A percentile compares a stretch with the other conserved stretches of the same genome.
These are phyloP conservation scores for Rhodophaea formosa DNA, from an alignment of 2,888 invertebrate species.

Conservation along the genomic window DNA sequence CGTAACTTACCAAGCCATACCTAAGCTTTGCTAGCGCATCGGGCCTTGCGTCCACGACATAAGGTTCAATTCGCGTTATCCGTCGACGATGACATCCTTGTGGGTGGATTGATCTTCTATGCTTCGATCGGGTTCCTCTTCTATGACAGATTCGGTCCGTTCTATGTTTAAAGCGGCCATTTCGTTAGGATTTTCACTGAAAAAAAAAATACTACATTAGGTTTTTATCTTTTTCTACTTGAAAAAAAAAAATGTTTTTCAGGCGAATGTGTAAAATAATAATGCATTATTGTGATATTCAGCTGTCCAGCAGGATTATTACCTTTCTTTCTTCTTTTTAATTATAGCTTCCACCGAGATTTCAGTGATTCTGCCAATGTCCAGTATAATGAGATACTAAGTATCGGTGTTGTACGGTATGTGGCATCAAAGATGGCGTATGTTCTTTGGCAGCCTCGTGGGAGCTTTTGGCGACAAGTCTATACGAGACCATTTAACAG, in stretches of 20 bases:
- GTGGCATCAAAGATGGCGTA: too few species aligned
- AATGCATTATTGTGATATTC: too few species aligned
- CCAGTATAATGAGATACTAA: too few species aligned
- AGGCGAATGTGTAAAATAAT: too few species aligned
- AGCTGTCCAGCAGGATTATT: too few species aligned
- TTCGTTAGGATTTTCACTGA: conserved; percentile 54
- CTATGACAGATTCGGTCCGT: conserved; percentile 64
- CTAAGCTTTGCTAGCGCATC: conserved; percentile 24
- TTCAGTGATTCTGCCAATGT: too few species aligned
- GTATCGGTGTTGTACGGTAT: too few species aligned
- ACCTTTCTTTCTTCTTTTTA: too few species aligned
- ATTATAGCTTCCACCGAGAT: too few species aligned
- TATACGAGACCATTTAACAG: too few species aligned
- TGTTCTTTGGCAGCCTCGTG: too few species aligned
- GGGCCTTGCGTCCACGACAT: conserved; percentile 3
- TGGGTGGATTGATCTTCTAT: conserved; percentile 27
- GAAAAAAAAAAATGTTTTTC: background rate
- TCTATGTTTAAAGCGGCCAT: conserved; percentile 57
- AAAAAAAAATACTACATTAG: conserved; percentile 26
- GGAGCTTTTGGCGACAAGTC: too few species aligned
- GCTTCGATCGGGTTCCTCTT: conserved; percentile 38
- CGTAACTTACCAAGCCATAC: conserved; percentile 23
- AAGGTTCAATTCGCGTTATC: conserved; percentile 36
- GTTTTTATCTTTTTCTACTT: background rate
- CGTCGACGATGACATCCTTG: conserved; percentile 52